A percentile compares a stretch with the other conserved stretches of the same genome.
phyloP scores from a whole-genome alignment of 92 coral and sea anemone species.

The Blastomussa wellsi region DNA sequence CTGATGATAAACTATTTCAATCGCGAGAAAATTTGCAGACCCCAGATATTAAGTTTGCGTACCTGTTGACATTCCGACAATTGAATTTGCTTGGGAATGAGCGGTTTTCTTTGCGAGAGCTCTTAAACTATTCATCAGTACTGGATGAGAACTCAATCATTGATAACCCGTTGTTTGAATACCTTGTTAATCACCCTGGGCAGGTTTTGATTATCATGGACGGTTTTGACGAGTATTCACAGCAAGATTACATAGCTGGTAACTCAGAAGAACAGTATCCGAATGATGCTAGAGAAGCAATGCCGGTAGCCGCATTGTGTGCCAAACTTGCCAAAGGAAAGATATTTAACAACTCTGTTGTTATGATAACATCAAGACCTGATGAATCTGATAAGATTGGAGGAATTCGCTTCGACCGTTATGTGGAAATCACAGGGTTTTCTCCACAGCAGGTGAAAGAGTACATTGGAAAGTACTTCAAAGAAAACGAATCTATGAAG shows the following conservation, averaged over 20 bases:
- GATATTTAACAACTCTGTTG: conserved; percentile 22
- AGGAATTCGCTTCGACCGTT: conserved; percentile 33
- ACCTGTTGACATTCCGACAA: conserved; percentile 50
- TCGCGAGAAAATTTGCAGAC: background rate
- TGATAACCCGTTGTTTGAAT: conserved; percentile 27
- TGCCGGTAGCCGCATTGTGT: conserved; percentile 56
- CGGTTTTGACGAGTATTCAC: conserved; percentile 59
- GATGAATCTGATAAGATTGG: conserved; percentile 49
- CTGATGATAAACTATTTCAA: conserved; percentile 16
- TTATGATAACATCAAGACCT: conserved; percentile 65
- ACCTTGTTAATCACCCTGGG: conserved; percentile 34
- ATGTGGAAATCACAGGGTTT: conserved; percentile 64
- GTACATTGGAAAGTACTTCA: conserved; percentile 49
- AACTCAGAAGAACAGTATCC: conserved; percentile 25
- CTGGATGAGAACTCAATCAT: background rate
- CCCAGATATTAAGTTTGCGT: conserved; percentile 33
- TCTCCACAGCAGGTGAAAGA: conserved; percentile 48
- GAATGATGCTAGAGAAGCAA: conserved; percentile 23
- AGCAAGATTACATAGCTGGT: conserved; percentile 2
- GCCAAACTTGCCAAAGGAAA: conserved; percentile 48
- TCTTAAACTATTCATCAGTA: background rate
- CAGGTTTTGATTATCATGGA: conserved; percentile 48
- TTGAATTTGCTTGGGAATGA: conserved; percentile 6
- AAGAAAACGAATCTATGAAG: conserved; percentile 30
- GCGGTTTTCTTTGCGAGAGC: background rate